phyloP scores from a whole-genome alignment of 1,140 invertebrate species.

The Pachypsylla venusta region DNA sequence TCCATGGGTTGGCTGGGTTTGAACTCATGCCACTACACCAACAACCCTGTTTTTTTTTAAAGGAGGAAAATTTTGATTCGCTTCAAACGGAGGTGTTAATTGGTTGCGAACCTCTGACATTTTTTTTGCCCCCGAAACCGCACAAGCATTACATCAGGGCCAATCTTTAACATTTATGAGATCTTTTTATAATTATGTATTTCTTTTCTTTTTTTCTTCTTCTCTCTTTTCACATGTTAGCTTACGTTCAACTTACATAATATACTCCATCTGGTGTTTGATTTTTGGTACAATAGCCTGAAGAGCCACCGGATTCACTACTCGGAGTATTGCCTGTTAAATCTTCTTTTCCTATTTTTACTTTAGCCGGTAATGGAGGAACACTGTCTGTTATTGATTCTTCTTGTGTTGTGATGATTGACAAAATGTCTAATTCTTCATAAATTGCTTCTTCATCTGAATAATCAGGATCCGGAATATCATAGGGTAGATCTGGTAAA shows the following conservation, averaged over 20 bases:
- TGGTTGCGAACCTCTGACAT: too few relatives aligned
- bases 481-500: not conserved
- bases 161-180: too few relatives aligned
- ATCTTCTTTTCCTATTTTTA: not conserved
- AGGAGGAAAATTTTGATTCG: too few relatives aligned
- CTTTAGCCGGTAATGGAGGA: not conserved
- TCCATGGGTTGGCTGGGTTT: too few relatives aligned
- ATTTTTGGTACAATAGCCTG: not conserved
- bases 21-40: too few relatives aligned
- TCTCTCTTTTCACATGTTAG: too few relatives aligned
- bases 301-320: not conserved
- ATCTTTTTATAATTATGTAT: too few relatives aligned
- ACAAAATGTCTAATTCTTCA: not conserved
- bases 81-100: too few relatives aligned
- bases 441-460: not conserved
- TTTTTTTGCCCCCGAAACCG: too few relatives aligned
- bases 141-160: too few relatives aligned
- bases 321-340: not conserved
- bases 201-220: too few relatives aligned
- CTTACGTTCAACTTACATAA: not conserved
- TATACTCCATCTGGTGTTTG: not conserved
- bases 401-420: not conserved
- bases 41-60: too few relatives aligned
- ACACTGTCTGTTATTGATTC: not conserved
- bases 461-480: conserved; percentile 1